Evolutionary conservation across 2,888 invertebrate genomes (phyloP).

Genomic region (Thymelicus acteon): DNA sequence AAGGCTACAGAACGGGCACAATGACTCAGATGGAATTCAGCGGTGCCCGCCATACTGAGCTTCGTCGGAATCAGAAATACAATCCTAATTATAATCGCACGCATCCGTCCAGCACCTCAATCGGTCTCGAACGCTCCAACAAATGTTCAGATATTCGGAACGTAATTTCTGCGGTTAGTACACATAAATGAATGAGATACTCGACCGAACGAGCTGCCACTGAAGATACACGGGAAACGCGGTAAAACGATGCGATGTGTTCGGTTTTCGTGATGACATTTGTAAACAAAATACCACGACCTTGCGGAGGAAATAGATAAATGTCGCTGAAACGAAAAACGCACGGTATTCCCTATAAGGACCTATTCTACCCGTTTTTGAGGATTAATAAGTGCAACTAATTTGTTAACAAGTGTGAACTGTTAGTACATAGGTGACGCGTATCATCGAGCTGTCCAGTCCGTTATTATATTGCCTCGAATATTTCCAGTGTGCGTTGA

Average conservation of each 20-base stretch:
- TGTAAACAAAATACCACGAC: conserved; percentile 33
- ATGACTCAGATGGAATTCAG: conserved; percentile 84
- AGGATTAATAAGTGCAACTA: background rate
- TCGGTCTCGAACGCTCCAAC: conserved; percentile 71
- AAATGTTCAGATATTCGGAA: conserved; percentile 47
- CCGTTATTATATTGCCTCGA: conserved; percentile 45
- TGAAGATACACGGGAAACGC: conserved; percentile 36
- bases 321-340: conserved; percentile 4
- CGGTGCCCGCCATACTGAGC: conserved; percentile 78
- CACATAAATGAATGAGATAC: conserved; percentile 43
- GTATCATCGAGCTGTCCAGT: conserved; percentile 39
- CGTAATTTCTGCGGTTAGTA: conserved; percentile 45
- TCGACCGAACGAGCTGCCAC: conserved; percentile 34
- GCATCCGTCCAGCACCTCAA: conserved; percentile 83
- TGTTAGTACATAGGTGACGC: conserved; percentile 20
- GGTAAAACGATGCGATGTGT: conserved; percentile 21
- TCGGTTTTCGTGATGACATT: conserved; percentile 27
- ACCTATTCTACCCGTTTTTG: background rate
- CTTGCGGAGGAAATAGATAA: conserved; percentile 17
- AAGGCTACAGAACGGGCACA: conserved; percentile 83
- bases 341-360: background rate
- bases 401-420: conserved; percentile 18
- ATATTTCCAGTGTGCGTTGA: conserved; percentile 51
- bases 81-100: conserved; percentile 85
- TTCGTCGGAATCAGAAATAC: conserved; percentile 85